Evolutionary conservation across 2,797 vertebrate species (phyloP), one percentile per base, ranked within the genome.

Genomic region (Siniperca obscura): DNA sequence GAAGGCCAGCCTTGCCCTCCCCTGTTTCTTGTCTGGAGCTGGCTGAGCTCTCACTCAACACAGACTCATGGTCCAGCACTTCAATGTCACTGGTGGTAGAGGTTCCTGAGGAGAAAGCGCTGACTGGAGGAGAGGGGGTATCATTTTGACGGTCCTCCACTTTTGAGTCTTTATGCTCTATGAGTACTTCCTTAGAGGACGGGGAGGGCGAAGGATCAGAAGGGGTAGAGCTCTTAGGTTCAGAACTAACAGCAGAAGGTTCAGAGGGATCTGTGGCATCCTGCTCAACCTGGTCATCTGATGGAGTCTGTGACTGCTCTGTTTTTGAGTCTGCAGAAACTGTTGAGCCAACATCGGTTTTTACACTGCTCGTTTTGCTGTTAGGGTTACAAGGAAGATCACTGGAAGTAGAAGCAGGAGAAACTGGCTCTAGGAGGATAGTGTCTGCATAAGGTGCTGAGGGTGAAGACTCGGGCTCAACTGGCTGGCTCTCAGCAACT

Each of bases 71-170:
- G 92, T 99, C 98, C 76, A 99, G 94, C 78, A 99, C 98, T 92
- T 99, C 98, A 81, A 99, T 99, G 70, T 99, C 98, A 82, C 98
- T 99, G 17, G 98, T 99, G 46, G 98, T 99, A 42, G 98, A 99
- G 12, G 98, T 99, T 82, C 98, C 98, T 0, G 98, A 99, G 22
- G 98, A 99, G 90, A 99, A 99, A 78, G 97, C 97, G 76, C 98
- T 99, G 70, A 97, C 93, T 7, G 98, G 98, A 87, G 98, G 98
- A 5, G 98, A 99, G 0, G 98, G 98, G 0, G 98, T 99, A 74
- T 99, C 97, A 87, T 93, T 99, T 89, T 99, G 98, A 82, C 98
- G 95, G 93, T 99, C 98, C 91, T 99, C 98, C 1, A 87, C 86
- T 90, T 99, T 99, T 71, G 95, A 91, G 70, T 98, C 98, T 95